Evolutionary conservation across 2,797 vertebrate genomes (phyloP), one percentile per base, ranked within the genome.

Genomic region (Takifugu rubripes): DNA sequence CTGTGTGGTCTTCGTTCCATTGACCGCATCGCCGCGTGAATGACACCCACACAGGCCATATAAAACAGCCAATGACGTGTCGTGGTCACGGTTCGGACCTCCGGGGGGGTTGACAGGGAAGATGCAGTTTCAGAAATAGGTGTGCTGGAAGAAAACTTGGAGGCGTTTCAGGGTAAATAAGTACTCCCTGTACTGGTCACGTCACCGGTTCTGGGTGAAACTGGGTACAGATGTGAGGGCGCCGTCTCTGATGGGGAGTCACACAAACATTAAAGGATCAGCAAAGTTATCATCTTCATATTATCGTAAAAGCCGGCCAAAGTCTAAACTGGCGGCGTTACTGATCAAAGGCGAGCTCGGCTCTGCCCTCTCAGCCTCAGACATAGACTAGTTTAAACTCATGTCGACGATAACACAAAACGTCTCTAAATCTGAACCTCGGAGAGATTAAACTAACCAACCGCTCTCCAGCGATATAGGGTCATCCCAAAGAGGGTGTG

Each of bases 1-100:
- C 68, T 88, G 91, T 90, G 90, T 90, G 88, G 89, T 89, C 89
- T 50, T 58, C 59, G 70, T 71, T 78, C 78, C 61, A 67, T 84
- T 75, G 21, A 78, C 79, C 59, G 54, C 81, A 75, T 70, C 81
- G 40, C 78, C 52, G 73, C 64, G 78, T 79, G 85, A 86, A 75
- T 58, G 52, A 65, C 72, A 72, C 56, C 56, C 62, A 54, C 59
- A 56, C 70, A 46, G 66, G 80, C 79, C 67, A 60, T 78, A 72
- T 78, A 83, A 48, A 42, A 68, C 48, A 17, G 54, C 26, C 43
- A 16, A 66, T 58, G 61, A 70, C 64, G 27, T 43, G 43, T 75
- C 66, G 82, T 80, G 86, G 77, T 82, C 83, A 86, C 29, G 29
- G 56, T 57, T 75, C 83, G 77, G 80, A 81, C 57, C 49, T 58